Conservation (phyloP, 2,888 invertebrate genomes). For the Hirtodrosophila cameraria region DNA sequence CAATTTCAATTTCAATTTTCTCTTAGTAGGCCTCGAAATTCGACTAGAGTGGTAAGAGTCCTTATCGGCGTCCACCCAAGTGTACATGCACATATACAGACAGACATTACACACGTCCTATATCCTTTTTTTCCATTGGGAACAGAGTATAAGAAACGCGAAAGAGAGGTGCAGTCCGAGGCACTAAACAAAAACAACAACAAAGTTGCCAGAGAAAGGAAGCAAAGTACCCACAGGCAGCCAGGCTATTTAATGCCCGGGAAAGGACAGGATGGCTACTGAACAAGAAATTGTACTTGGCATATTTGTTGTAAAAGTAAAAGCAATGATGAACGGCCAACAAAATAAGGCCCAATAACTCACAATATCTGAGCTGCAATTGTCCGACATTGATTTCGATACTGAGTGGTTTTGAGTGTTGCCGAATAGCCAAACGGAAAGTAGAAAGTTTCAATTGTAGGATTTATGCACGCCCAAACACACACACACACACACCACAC, state of each 20-base stretch:
- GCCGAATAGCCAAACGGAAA: slow-evolving; percentile 18
- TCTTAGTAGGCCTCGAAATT: too few species aligned
- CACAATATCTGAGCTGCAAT: slow-evolving; percentile 46
- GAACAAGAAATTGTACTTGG: slow-evolving; percentile 34
- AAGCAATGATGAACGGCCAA: neutral
- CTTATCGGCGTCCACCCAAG: too few species aligned
- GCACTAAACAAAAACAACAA: slow-evolving; percentile 30
- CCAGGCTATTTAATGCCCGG: slow-evolving; percentile 37
- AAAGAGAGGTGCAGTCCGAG: slow-evolving; percentile 5
- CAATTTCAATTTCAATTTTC: too few species aligned
- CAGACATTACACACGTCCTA: too few species aligned
- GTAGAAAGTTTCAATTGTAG: slow-evolving; percentile 53
- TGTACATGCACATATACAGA: too few species aligned
- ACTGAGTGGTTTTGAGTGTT: slow-evolving; percentile 30
- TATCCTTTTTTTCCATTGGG: neutral
- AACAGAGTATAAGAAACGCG: neutral
- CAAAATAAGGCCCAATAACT: slow-evolving; percentile 13
- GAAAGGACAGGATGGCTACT: slow-evolving; percentile 2
- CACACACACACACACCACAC: neutral
- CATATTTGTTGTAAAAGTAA: slow-evolving; percentile 10
- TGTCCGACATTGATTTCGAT: slow-evolving; percentile 41
- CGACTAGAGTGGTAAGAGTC: too few species aligned
- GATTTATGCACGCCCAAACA: slow-evolving; percentile 21
- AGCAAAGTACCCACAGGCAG: slow-evolving; percentile 12
- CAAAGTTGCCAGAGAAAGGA: slow-evolving; percentile 16